These are phyloP conservation scores for Enteromius radiatus DNA, from an alignment of 2,797 vertebrate species.

Conservation along the genomic window DNA sequence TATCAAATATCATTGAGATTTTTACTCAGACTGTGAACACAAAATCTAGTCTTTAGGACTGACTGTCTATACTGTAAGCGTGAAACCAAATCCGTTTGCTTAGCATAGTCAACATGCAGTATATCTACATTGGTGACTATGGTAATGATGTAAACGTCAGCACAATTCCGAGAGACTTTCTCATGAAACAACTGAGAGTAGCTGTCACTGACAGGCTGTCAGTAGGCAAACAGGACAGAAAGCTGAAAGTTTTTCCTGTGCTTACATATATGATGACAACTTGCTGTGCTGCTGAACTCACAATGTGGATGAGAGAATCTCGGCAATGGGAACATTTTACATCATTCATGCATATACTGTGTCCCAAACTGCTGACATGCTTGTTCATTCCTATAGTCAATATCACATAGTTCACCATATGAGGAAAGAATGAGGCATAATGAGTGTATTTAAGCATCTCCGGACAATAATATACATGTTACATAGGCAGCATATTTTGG, in stretches of 20 bases:
- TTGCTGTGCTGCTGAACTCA: background rate
- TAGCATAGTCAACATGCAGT: conserved; percentile 1
- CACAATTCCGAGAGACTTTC: conserved; percentile 17
- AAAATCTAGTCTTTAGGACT: background rate
- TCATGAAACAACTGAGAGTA: conserved; percentile 2
- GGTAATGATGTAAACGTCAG: conserved; percentile 21
- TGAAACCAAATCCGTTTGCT: background rate
- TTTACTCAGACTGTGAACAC: background rate
- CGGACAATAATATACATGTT: background rate
- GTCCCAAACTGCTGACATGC: background rate
- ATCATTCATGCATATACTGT: background rate
- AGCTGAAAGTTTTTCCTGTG: conserved; percentile 12
- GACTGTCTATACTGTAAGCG: conserved; percentile 12
- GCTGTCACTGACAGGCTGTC: conserved; percentile 35
- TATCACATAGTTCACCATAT: background rate
- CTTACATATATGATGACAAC: conserved; percentile 17
- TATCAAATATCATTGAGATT: background rate
- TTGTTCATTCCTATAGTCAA: background rate
- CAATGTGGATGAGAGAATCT: background rate
- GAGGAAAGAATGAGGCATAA: background rate
- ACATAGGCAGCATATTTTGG: background rate
- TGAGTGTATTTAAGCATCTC: background rate
- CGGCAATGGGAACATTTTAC: conserved; percentile 5
- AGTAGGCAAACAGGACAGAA: conserved; percentile 3
- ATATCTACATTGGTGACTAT: conserved; percentile 17